Base-by-base conservation (phyloP, 2,113 vertebrate species). In the Hyperopisus bebe region DNA sequence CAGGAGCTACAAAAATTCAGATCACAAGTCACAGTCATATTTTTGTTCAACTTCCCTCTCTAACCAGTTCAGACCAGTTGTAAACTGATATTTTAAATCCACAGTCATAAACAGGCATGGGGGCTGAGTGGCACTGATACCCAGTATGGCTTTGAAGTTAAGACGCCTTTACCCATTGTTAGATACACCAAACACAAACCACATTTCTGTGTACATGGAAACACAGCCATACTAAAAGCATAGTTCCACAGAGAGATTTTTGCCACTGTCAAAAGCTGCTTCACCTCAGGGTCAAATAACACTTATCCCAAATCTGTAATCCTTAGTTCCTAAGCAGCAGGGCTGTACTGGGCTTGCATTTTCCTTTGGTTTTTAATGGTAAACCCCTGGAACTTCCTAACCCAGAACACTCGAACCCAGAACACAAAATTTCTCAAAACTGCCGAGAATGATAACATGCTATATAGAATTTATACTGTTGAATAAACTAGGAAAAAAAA, bases 1-100 rank as follows among this genome's bases (percentile, higher is more conserved):
- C 74, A 27, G n/a, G 31, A 19, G 31, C 35, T 35, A 80, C 74
- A 80, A 77, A 19, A 42, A 19, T 17, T 80, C 74, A 42, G 35
- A 80, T 19, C n/a, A 27, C 24, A 83, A 42, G 39, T 83, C 83
- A 86, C 47, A 48, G 83, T 51, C 13, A 53, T 44, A 86, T 86
- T 90, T 94, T 94, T 95, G 93, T 94, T 95, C 93, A 53, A 87
- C n/a, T 53, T 19, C 27, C 47, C 3, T 21, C 50, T 87, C n/a
- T 42, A 35, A 42, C 35, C 74, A 77, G 70, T 77, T 77, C 11
- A 39, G 70, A 77, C 27, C 27, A 80, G 74, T 42, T 80, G 31
- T 80, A 80, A 80, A 80, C 62, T 70, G 62, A 42, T 42, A 42
- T 19, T 39, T 80, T 80, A 80, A 42, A 80, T 35, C 35, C 74